phyloP scores from a whole-genome alignment of 2,797 vertebrate genomes.

The Coccyzus lansbergi region DNA sequence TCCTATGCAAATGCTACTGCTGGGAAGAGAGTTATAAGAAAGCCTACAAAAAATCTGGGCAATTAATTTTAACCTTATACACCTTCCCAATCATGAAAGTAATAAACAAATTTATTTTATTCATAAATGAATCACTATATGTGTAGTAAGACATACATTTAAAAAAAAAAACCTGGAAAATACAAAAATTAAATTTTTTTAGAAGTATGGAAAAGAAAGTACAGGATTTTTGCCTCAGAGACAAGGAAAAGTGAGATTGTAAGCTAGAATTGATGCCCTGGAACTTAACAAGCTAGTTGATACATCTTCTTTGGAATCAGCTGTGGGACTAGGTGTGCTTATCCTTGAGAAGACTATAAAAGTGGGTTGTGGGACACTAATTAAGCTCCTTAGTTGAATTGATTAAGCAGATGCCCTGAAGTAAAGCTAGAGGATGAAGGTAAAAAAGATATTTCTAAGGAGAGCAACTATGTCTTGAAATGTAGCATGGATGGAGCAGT shows the following conservation, averaged over 20 bases:
- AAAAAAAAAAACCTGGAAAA: neutral
- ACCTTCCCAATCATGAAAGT: neutral
- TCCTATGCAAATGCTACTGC: neutral
- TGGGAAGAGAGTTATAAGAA: neutral
- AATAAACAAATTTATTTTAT: neutral
- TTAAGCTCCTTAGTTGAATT: neutral
- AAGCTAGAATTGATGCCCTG: neutral
- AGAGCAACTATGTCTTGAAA: neutral
- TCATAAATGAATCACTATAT: neutral
- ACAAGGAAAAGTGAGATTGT: neutral
- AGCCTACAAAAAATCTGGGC: neutral
- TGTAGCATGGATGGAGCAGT: rapidly evolving
- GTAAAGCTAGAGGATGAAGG: neutral
- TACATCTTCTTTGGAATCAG: rapidly evolving
- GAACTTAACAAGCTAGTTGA: neutral
- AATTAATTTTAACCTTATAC: neutral
- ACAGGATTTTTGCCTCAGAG: neutral
- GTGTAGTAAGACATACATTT: neutral
- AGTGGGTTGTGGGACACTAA: rapidly evolving
- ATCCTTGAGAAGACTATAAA: neutral
- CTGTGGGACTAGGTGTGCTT: neutral
- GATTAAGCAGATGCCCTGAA: rapidly evolving
- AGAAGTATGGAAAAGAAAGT: neutral
- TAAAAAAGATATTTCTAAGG: neutral
- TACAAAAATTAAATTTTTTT: neutral